Evolutionary conservation across 1,140 invertebrate species (phyloP), one percentile per base, ranked within the genome.

Genomic region (roundworm (Caenorhabditis elegans)): DNA sequence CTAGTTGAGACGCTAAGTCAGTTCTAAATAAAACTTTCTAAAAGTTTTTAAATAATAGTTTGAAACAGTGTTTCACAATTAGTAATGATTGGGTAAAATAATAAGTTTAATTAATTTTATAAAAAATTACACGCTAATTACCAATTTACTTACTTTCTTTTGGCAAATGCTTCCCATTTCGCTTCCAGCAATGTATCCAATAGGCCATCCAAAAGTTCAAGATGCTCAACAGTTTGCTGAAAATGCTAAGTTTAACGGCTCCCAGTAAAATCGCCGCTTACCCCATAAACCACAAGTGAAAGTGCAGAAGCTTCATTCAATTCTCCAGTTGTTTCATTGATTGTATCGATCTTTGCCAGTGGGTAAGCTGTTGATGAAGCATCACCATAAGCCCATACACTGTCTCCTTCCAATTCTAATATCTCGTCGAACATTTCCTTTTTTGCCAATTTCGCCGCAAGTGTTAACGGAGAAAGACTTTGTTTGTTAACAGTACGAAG

Each of bases 281-380:
- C 96, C 70, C 96, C 96, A 92, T 98, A 98, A 4, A 97, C 95
- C n/a, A 98, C 95, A n/a, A 98, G 93, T 92, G 97, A 97, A 4
- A 98, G 91, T 0, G 95, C 96, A 0, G 96, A 98, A 86, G 95
- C 94, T 86, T 95, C 95, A 88, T 95, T 96, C 10, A 98, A 96
- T 55, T 94, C 93, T 24, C 97, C 97, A 5, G 94, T 95, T 85
- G 93, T 92, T 1, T 94, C 93, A 87, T 96, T 94, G 82, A 99
- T 98, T 0, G 96, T 98, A 89, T 99, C 97, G 24, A 98, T 94
- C 90, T 96, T 94, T 0, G 94, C 93, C n/a, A 99, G 90, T 0
- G 97, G 96, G 91, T 98, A 98, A 0, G 96, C 96, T 0, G 96
- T 96, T 90, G 96, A 98, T 0, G 95, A 97, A 8, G 98, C 96